phyloP scores from a whole-genome alignment of 2,888 invertebrate genomes.

The Corbicula japonica region DNA sequence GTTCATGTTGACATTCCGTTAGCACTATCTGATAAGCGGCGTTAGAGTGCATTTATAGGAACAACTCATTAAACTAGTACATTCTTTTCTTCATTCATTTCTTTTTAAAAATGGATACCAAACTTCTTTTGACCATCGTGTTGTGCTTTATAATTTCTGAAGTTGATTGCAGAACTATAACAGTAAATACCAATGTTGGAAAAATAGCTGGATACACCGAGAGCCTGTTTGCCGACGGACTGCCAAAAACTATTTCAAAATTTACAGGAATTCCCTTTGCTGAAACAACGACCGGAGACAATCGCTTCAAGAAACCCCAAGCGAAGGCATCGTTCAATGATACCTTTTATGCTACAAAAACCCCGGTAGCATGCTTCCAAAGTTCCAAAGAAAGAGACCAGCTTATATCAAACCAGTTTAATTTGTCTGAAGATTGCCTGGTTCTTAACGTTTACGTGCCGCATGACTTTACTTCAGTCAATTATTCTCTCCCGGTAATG shows the following conservation, averaged over 20 bases:
- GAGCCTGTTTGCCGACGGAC: constrained; percentile 11
- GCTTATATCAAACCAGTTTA: neutral
- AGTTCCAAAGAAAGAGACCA: neutral
- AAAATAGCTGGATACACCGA: constrained; percentile 37
- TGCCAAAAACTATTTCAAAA: constrained; percentile 13
- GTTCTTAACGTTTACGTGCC: constrained; percentile 56
- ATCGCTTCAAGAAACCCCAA: constrained; percentile 46
- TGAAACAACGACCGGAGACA: constrained; percentile 44
- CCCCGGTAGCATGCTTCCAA: constrained; percentile 40
- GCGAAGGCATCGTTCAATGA: constrained; percentile 45
- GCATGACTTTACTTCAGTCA: constrained; percentile 7
- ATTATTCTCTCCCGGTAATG: constrained; percentile 54
- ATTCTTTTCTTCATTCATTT: too few relatives aligned
- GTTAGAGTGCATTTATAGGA: too few relatives aligned
- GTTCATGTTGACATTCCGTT: too few relatives aligned
- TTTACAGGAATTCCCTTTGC: constrained; percentile 60
- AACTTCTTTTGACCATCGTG: too few relatives aligned
- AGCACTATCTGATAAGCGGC: too few relatives aligned
- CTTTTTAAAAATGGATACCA: too few relatives aligned
- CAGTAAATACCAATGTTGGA: constrained; percentile 37
- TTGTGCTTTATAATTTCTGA: too few relatives aligned
- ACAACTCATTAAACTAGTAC: too few relatives aligned
- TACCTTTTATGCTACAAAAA: constrained; percentile 11
- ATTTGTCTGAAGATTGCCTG: constrained; percentile 53
- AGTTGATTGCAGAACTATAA: too few relatives aligned